These are phyloP conservation scores for Enteromius anoplus DNA, from an alignment of 2,797 vertebrate species.

Conservation along the genomic window DNA sequence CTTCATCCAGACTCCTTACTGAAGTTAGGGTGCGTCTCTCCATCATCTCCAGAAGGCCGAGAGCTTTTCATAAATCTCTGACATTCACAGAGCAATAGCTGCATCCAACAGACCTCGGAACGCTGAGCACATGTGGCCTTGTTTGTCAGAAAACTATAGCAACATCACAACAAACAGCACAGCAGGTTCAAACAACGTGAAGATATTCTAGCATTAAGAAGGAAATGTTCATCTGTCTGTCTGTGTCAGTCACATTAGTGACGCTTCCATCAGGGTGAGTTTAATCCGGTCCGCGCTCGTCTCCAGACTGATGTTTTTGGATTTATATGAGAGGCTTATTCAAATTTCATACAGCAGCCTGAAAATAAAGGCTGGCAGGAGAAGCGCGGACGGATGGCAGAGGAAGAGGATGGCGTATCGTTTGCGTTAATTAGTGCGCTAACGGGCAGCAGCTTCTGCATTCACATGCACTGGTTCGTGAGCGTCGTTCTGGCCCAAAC, in stretches of 20 bases:
- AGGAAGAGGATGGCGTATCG: conserved; percentile 13
- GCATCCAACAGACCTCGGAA: conserved; percentile 13
- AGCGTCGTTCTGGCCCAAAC: not conserved
- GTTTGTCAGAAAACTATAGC: conserved; percentile 48
- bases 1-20: not conserved
- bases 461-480: not conserved
- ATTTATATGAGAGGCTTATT: conserved; percentile 60
- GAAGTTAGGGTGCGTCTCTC: not conserved
- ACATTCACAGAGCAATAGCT: conserved; percentile 13
- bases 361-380: conserved; percentile 55
- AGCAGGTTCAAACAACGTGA: not conserved
- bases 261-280: conserved; percentile 52
- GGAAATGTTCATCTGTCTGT: not conserved
- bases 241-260: conserved; percentile 48
- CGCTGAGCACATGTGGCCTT: conserved; percentile 49
- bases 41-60: conserved; percentile 3
- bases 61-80: conserved; percentile 35
- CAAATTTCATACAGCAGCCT: conserved; percentile 53
- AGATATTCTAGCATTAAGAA: not conserved
- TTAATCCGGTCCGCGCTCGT: conserved; percentile 58
- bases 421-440: not conserved
- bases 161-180: conserved; percentile 53
- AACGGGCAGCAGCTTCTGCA: not conserved
- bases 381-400: conserved; percentile 3
- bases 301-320: conserved; percentile 54